phyloP scores from a whole-genome alignment of 2,888 invertebrate species.

The Cancer borealis region DNA sequence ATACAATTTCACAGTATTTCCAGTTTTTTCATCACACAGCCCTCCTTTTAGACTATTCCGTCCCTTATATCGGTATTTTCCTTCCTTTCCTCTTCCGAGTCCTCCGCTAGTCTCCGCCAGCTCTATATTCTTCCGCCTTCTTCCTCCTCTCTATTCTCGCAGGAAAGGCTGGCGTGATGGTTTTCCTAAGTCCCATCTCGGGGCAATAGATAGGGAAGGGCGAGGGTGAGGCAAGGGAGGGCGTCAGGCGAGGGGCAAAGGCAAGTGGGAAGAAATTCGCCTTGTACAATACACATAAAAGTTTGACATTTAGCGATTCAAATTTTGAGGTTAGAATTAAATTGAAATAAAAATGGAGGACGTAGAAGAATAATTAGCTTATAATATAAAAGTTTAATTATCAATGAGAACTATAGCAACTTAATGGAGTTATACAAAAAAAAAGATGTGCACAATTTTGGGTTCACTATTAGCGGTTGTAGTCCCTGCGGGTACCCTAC shows the following conservation, averaged over 20 bases:
- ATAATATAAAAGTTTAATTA: background rate
- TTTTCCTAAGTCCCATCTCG: conserved; percentile 30
- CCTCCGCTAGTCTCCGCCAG: too few relatives aligned
- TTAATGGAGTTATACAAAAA: background rate
- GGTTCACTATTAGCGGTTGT: background rate
- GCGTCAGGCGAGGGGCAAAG: background rate
- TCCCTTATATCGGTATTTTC: background rate
- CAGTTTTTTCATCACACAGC: background rate
- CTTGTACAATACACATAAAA: background rate
- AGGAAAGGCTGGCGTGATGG: conserved; percentile 14
- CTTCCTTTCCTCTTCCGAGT: background rate
- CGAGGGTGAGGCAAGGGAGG: background rate
- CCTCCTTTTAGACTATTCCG: background rate
- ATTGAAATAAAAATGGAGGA: background rate
- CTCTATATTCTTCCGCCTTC: conserved; percentile 8
- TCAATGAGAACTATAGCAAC: background rate
- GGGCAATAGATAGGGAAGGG: background rate
- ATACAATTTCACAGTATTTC: background rate
- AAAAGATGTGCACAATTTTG: background rate
- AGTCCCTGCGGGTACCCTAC: background rate
- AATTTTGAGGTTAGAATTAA: background rate
- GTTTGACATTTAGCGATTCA: background rate
- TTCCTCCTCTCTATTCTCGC: conserved; percentile 7
- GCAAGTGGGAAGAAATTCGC: background rate
- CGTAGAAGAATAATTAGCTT: background rate